phyloP scores from a whole-genome alignment of 2,113 vertebrate species.

The Oceanodroma tethys region DNA sequence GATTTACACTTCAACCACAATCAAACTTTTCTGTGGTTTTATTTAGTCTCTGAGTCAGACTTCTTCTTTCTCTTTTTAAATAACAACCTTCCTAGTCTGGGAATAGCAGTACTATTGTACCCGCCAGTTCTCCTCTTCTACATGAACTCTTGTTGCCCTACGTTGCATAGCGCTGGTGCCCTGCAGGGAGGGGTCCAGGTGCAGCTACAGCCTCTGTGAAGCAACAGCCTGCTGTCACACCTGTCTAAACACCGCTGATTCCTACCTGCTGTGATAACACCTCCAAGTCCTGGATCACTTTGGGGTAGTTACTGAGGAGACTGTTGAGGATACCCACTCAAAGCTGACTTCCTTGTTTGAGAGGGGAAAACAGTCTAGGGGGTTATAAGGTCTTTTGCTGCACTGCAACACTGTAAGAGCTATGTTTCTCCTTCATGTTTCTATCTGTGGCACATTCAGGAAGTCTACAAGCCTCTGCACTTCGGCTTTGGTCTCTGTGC shows the following conservation, averaged over 20 bases:
- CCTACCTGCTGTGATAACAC: neutral
- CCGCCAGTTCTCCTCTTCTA: neutral
- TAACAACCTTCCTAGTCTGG: neutral
- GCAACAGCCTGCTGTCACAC: neutral
- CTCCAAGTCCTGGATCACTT: neutral
- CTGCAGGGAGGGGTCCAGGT: neutral
- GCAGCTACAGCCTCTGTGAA: neutral
- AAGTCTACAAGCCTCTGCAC: neutral
- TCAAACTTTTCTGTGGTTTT: neutral
- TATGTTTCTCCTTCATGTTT: neutral
- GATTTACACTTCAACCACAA: neutral
- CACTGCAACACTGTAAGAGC: neutral
- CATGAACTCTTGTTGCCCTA: neutral
- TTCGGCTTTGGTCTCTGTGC: neutral
- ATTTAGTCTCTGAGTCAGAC: conserved; percentile 15
- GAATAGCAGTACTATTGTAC: neutral
- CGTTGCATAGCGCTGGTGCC: neutral
- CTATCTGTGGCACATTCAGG: neutral
- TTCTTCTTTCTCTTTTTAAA: neutral
- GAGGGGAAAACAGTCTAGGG: neutral
- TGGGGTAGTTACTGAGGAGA: neutral
- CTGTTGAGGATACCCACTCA: neutral
- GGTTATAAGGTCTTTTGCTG: neutral
- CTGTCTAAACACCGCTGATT: neutral
- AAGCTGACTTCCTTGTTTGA: neutral